Evolutionary conservation across 2,113 vertebrate species (phyloP), one percentile per base, ranked within the genome.

Genomic region (Prunella himalayana): DNA sequence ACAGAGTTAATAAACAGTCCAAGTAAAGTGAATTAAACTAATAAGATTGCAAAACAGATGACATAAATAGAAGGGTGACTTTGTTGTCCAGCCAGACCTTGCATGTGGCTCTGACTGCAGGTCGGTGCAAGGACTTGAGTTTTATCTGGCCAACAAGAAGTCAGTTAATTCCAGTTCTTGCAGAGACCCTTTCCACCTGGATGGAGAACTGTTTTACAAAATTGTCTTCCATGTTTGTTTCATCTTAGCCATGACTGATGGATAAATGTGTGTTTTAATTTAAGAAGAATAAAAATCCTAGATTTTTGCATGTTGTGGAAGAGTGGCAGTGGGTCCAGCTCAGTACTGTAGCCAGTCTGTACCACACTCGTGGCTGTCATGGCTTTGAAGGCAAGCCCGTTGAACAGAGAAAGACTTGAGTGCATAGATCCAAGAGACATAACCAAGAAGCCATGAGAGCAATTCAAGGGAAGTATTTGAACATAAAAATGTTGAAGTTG

Each of bases 341-440:
- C 90, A 64, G 25, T 30, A 7, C 25, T 37, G 45, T 39, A 65
- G 78, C 28, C 56, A 72, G 13, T 72, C 65, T 82, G 41, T 63
- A 4, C 11, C 25, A 28, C 6, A 4, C 37, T 63, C 0, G 0
- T 64, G 39, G 64, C 31, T 28, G 33, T n/a, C 4, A 7, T 9
- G 20, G 19, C 47, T 79, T 59, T 77, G 66, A 76, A 76, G 84
- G 54, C 37, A 70, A 85, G 33, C 49, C 39, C 75, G 23, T 39
- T 79, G 41, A 61, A 60, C 41, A 90, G 24, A 61, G 21, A 45
- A 7, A 17, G 41, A 13, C 31, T 87, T 47, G 7, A 10, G 37
- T 72, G 60, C 30, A 21, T 30, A 28, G 17, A 28, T 70, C 27
- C 59, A 45, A 68, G 78, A 71, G 10, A 49, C 15, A 4, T 47